Conservation (phyloP, 2,113 vertebrate genomes). For the Mohoua ochrocephala region DNA sequence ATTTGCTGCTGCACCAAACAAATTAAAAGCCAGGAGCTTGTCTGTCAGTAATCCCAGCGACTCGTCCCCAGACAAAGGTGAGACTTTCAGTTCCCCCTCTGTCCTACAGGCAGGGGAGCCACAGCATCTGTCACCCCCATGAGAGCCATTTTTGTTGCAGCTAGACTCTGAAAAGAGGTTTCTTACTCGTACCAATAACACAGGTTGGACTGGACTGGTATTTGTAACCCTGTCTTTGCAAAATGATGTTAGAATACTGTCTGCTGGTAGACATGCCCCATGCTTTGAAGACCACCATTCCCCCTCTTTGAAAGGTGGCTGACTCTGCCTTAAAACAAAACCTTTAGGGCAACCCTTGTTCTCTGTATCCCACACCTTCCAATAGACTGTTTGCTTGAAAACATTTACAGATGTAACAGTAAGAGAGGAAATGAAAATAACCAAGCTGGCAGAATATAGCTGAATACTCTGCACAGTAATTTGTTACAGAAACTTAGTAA, state of each 20-base stretch:
- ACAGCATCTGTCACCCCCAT: rapidly evolving
- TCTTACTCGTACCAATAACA: not conserved
- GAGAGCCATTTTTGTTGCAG: rapidly evolving
- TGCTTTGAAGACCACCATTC: not conserved
- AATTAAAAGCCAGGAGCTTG: not conserved
- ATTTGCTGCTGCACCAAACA: not conserved
- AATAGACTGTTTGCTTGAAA: not conserved
- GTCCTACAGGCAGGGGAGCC: not conserved
- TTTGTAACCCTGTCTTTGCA: not conserved
- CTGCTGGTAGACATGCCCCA: not conserved
- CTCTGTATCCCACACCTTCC: not conserved
- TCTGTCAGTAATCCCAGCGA: not conserved
- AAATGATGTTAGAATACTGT: not conserved
- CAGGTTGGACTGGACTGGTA: not conserved
- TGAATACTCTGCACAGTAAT: not conserved
- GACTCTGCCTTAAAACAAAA: not conserved
- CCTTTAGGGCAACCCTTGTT: not conserved
- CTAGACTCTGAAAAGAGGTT: not conserved
- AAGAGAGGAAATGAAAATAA: not conserved
- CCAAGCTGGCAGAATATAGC: not conserved
- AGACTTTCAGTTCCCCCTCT: not conserved
- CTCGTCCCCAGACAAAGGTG: rapidly evolving
- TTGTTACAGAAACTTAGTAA: not conserved
- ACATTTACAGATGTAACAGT: not conserved
- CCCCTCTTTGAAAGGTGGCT: not conserved